Evolutionary conservation across 1,140 invertebrate species (phyloP).

Genomic region (Lysiphlebus fabarum): DNA sequence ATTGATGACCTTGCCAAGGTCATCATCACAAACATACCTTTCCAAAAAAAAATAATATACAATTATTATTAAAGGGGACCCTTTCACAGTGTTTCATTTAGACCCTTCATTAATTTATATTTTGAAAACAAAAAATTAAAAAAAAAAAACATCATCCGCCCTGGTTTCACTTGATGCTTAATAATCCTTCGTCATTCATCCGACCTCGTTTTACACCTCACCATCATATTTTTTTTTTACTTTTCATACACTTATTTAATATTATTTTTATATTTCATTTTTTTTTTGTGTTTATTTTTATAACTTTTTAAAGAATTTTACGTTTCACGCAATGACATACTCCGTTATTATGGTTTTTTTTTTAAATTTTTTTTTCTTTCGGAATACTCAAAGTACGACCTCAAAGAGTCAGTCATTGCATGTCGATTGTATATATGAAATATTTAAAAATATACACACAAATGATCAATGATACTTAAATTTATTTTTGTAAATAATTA

Average conservation of each 20-base stretch:
- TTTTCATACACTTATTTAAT: neutral
- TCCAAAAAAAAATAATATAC: too few species aligned
- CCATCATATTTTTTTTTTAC: too few species aligned
- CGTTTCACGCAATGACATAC: slow-evolving; percentile 12
- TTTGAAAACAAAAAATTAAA: neutral
- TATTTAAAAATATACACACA: too few species aligned
- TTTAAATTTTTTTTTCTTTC: neutral
- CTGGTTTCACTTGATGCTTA: slow-evolving; percentile 20
- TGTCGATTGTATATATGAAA: slow-evolving; percentile 11
- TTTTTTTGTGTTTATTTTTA: slow-evolving; percentile 2
- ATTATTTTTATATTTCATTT: slow-evolving; percentile 12
- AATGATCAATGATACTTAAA: too few species aligned
- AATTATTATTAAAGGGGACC: too few species aligned
- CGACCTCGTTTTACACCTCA: slow-evolving; percentile 5
- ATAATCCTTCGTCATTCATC: slow-evolving; percentile 27
- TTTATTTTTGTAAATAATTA: too few species aligned
- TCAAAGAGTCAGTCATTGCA: slow-evolving; percentile 4
- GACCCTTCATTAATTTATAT: slow-evolving; percentile 20
- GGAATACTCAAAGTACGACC: too few species aligned
- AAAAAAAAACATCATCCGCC: neutral
- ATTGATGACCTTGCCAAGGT: slow-evolving; percentile 50
- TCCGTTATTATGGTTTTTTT: neutral
- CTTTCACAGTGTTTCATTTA: too few species aligned
- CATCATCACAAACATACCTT: slow-evolving; percentile 21
- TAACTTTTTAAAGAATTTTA: neutral